These are phyloP conservation scores for Anthopleura xanthogrammica DNA, from an alignment of 92 coral and sea anemone genomes.

Conservation along the genomic window DNA sequence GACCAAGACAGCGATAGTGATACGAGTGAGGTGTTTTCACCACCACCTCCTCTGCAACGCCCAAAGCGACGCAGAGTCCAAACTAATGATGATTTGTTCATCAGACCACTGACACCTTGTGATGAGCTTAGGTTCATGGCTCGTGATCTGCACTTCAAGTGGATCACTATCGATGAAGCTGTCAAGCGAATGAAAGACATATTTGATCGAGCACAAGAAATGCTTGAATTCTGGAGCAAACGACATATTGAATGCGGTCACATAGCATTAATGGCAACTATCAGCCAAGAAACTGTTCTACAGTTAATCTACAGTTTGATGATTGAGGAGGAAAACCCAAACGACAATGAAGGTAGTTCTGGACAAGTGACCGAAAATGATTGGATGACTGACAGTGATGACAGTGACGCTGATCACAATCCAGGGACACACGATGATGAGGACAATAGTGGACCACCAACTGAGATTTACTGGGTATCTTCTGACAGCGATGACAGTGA, in stretches of 20 bases:
- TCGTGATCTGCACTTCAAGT: conserved; percentile 30
- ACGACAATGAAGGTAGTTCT: background rate
- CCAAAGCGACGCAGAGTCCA: conserved; percentile 18
- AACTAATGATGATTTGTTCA: conserved; percentile 20
- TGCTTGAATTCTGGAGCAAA: conserved; percentile 11
- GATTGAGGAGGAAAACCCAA: background rate
- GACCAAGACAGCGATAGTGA: conserved; percentile 14
- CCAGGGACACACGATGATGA: background rate
- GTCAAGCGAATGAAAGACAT: conserved; percentile 21
- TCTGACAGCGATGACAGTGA: too few relatives aligned
- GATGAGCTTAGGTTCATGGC: conserved; percentile 36
- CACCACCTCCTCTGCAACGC: conserved; percentile 8
- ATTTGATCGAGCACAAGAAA: conserved; percentile 11
- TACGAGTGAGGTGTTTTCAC: conserved; percentile 7
- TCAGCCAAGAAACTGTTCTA: conserved; percentile 21
- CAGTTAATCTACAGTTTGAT: conserved; percentile 8
- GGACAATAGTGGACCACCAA: background rate
- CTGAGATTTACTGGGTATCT: background rate
- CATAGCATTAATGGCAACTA: background rate
- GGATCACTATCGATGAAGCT: conserved; percentile 23
- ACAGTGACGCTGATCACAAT: background rate
- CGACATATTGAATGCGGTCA: conserved; percentile 16
- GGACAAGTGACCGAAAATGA: background rate
- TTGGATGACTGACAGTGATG: background rate
- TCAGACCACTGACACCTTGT: conserved; percentile 17